These are phyloP conservation scores for Oxycera nigricornis DNA, from an alignment of 2,888 invertebrate species.

Conservation along the genomic window DNA sequence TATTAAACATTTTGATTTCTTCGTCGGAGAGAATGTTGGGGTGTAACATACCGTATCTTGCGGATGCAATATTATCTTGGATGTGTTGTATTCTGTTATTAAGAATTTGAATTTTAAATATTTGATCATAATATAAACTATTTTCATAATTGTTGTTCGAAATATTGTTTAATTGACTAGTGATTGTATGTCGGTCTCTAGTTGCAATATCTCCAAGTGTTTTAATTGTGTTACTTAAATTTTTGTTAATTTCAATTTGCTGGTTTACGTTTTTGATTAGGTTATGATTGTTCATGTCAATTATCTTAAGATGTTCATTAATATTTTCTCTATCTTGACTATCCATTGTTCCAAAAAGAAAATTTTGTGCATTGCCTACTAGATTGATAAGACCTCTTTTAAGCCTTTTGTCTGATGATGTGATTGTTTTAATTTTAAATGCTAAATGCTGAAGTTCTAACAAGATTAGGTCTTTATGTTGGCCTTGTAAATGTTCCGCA, in stretches of 20 bases:
- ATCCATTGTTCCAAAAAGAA: conserved; percentile 41
- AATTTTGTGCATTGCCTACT: conserved; percentile 30
- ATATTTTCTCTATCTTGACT: conserved; percentile 37
- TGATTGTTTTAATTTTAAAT: conserved; percentile 8
- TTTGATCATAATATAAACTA: not conserved
- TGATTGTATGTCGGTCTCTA: not conserved
- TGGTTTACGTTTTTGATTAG: conserved; percentile 39
- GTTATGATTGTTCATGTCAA: conserved; percentile 37
- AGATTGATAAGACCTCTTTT: conserved; percentile 37
- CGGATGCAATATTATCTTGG: conserved; percentile 26
- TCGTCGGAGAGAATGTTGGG: conserved; percentile 12
- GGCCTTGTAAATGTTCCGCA: not conserved
- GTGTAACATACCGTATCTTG: conserved; percentile 20
- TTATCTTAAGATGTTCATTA: conserved; percentile 33
- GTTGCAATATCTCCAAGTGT: not conserved
- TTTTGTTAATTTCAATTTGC: conserved; percentile 40
- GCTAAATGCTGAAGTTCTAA: conserved; percentile 24
- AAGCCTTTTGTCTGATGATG: conserved; percentile 29
- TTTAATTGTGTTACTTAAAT: conserved; percentile 21
- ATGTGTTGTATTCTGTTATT: conserved; percentile 13
- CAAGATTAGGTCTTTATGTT: conserved; percentile 3
- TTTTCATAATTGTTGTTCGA: not conserved
- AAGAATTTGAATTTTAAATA: conserved; percentile 20
- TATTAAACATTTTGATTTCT: not conserved
- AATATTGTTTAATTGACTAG: not conserved